phyloP scores from a whole-genome alignment of 2,797 vertebrate species.

The Ataeniobius toweri region DNA sequence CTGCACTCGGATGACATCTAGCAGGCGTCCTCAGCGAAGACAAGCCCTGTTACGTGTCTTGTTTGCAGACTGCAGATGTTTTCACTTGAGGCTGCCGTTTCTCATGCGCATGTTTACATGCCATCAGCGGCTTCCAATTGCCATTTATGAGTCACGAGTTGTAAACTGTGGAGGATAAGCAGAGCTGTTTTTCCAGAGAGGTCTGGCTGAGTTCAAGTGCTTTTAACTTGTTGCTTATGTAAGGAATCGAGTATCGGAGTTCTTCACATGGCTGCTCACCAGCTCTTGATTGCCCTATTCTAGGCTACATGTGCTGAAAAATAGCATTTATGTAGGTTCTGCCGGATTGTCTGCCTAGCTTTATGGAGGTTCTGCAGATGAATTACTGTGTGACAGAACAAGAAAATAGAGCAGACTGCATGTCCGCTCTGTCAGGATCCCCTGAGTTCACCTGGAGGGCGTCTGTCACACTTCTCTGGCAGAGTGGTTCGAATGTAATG shows the following conservation, averaged over 20 bases:
- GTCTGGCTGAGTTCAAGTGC: conserved; percentile 28
- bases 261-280: not conserved
- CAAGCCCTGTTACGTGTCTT: conserved; percentile 21
- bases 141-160: conserved; percentile 48
- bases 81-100: conserved; percentile 58
- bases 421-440: conserved; percentile 48
- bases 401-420: conserved; percentile 48
- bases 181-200: conserved; percentile 21
- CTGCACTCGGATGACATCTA: not conserved
- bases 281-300: conserved; percentile 9
- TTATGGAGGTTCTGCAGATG: conserved; percentile 28
- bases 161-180: conserved; percentile 47
- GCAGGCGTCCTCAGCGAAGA: conserved; percentile 5
- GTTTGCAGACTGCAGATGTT: conserved; percentile 69
- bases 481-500: conserved; percentile 59
- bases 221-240: conserved; percentile 1
- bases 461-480: conserved; percentile 61
- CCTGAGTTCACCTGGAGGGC: conserved; percentile 56
- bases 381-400: conserved; percentile 55
- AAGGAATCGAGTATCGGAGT: not conserved
- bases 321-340: conserved; percentile 30
- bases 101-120: conserved; percentile 62
- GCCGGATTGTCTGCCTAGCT: conserved; percentile 31
- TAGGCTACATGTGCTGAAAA: conserved; percentile 6
- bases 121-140: conserved; percentile 22